Evolutionary conservation across 2,888 invertebrate species (phyloP).

Genomic region (Meganola albula): DNA sequence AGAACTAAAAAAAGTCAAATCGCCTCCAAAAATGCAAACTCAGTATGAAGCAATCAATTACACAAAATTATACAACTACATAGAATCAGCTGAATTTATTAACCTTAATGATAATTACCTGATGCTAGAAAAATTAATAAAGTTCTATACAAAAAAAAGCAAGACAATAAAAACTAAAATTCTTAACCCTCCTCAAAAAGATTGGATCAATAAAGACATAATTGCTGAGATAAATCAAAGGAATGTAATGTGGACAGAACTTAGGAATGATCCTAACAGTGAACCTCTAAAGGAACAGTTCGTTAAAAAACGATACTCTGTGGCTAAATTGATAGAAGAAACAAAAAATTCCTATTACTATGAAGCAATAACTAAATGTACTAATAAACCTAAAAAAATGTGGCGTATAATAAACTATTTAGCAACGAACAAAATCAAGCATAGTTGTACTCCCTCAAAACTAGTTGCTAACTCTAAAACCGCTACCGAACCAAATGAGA

Average conservation of each 20-base stretch:
- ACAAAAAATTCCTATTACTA: slow-evolving; percentile 7
- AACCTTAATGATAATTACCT: neutral
- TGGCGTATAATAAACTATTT: slow-evolving; percentile 5
- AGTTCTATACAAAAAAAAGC: neutral
- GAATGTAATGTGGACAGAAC: neutral
- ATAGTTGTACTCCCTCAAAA: slow-evolving; percentile 4
- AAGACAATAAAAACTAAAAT: neutral
- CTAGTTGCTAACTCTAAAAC: neutral
- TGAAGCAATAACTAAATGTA: neutral
- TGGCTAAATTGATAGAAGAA: slow-evolving; percentile 2
- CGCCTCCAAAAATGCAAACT: neutral
- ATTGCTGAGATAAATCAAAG: neutral
- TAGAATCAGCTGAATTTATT: neutral
- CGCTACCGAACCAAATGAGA: neutral
- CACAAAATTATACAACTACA: neutral
- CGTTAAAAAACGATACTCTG: neutral
- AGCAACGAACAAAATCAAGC: slow-evolving; percentile 3
- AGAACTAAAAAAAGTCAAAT: neutral
- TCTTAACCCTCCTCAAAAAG: neutral
- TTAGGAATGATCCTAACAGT: neutral
- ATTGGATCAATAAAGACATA: neutral
- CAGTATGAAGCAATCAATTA: neutral
- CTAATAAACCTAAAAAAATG: slow-evolving; percentile 5
- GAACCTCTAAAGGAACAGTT: neutral
- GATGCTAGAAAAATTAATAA: neutral